These are phyloP conservation scores for Scleropages formosus DNA, from an alignment of 2,797 vertebrate species.

Conservation along the genomic window DNA sequence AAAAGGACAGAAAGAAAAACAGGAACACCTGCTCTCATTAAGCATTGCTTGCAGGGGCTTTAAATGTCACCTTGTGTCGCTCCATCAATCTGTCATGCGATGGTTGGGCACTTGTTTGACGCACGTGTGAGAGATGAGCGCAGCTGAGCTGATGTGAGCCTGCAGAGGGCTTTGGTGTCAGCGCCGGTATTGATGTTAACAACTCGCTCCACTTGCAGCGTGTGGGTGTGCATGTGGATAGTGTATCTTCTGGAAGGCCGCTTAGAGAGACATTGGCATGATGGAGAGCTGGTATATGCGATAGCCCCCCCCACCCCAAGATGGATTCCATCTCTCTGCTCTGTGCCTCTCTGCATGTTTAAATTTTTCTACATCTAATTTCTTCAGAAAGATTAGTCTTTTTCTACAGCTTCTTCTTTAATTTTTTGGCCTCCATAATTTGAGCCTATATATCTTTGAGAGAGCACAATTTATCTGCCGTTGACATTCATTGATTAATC, in stretches of 20 bases:
- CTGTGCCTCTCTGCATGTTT: slow-evolving; percentile 23
- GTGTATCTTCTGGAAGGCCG: neutral
- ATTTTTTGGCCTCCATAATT: slow-evolving; percentile 44
- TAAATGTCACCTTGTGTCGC: neutral
- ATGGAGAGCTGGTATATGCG: neutral
- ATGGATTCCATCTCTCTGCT: neutral
- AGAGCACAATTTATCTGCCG: slow-evolving; percentile 59
- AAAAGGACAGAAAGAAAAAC: neutral
- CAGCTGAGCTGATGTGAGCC: neutral
- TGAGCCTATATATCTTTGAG: slow-evolving; percentile 47
- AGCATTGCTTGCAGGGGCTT: neutral
- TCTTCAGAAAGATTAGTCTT: slow-evolving; percentile 10
- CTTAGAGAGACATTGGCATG: neutral
- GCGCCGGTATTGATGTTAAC: neutral
- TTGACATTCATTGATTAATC: slow-evolving; percentile 68
- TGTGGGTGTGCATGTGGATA: neutral
- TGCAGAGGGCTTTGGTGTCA: neutral
- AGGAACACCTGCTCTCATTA: neutral
- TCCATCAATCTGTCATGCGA: neutral
- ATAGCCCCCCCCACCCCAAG: neutral
- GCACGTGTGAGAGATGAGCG: neutral
- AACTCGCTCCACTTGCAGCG: neutral
- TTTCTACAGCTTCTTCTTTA: slow-evolving; percentile 20
- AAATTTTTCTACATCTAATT: neutral
- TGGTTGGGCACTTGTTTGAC: neutral